Evolutionary conservation across 2,888 invertebrate genomes (phyloP), one percentile per base, ranked within the genome.

Genomic region (Smittia sp.): DNA sequence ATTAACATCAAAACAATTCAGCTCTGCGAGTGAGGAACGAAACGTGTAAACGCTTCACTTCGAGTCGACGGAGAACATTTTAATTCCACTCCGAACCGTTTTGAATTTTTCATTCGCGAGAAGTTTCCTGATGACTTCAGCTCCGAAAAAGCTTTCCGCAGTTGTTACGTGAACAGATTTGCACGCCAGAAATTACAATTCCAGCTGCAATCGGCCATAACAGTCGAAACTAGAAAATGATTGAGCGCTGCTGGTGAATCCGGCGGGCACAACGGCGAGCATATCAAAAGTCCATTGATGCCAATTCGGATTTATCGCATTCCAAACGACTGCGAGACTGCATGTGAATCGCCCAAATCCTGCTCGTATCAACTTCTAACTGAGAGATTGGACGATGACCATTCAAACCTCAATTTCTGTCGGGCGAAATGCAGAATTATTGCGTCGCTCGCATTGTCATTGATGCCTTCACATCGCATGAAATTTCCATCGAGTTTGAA

Each of bases 31-130:
- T 67, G 38, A 20, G 39, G 20, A 18, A n/a, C 9, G 9, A 41
- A 41, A 68, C 39, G 46, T 46, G 46, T 46, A 46, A 46, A 11
- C 6, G 46, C 15, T 41, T 22, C 46, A 68, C 15, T 18, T 32
- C 67, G 67, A 32, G 67, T 32, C 41, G 39, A 22, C 20, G 46
- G 46, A 46, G 15, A 54, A 69, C 54, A 52, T 52, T 69, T 69
- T 69, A 69, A 52, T 69, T 69, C 69, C 52, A 52, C 52, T 46
- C 38, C 24, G 24, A 22, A 27, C 1, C 27, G 39, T 46, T 54
- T 25, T 69, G 20, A 69, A 69, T 69, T 20, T 69, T 69, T 69
- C 69, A 69, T 69, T 69, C 32, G 32, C n/a, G 41, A 32, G n/a
- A 11, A 38, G 15, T 18, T 20, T 39, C 9, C 20, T 66, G 63